Evolutionary conservation across 2,888 invertebrate species (phyloP), one percentile per base, ranked within the genome.

Genomic region (Eupithecia subumbrata): DNA sequence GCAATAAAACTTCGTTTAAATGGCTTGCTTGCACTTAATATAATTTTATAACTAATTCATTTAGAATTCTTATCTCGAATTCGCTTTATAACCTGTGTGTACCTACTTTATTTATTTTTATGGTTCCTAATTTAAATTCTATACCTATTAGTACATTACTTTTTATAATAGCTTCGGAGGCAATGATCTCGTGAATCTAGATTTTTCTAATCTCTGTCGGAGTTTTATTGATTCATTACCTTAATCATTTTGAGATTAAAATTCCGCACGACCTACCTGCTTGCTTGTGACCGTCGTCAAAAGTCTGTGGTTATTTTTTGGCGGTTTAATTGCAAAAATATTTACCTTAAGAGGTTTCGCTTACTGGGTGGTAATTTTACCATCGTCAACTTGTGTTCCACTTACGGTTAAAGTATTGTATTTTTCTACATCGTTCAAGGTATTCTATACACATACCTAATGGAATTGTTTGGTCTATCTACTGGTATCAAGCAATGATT

Each of bases 111-210:
- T 72, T 75, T 64, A 74, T 72, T 79, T 79, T 81, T 78, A 77
- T 76, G 37, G 78, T 74, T 34, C 45, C 74, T 78, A 76, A 78
- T 81, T 81, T 77, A 78, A 75, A 79, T 80, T 77, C 76, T 45
- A 72, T 76, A 81, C 71, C 78, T 75, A 52, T 52, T 52, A 75
- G 72, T 79, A 79, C 48, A 80, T 80, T 78, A 74, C 73, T 66
- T 78, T 72, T 77, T 78, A 64, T 78, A 79, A 72, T 76, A 67
- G 73, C 74, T 71, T 72, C 72, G 75, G 69, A 77, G 80, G 37
- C 78, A 82, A 74, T 79, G 79, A 78, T 80, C 79, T 78, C 68
- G 43, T 30, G 70, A 69, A 72, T 76, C 76, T 79, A 78, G 80
- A 74, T 81, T 75, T 77, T 79, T 76, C 40, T 73, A 72, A 63